Evolutionary conservation across 2,797 vertebrate species (phyloP).

Genomic region (Coccyzus lansbergi): DNA sequence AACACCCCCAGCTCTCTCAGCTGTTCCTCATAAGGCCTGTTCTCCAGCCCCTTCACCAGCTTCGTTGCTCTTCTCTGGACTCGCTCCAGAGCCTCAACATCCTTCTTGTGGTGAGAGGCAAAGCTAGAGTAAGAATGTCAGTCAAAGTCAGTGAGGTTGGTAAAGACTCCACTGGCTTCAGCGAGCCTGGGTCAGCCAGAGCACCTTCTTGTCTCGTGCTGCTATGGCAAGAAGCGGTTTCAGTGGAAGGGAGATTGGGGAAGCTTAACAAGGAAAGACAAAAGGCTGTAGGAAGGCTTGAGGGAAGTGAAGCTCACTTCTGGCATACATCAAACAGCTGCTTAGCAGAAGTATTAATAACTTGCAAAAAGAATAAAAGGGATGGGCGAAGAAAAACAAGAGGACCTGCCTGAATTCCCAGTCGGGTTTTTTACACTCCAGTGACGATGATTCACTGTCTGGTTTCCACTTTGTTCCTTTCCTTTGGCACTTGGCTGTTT

Average conservation of each 20-base stretch:
- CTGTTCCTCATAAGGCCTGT: too few relatives aligned
- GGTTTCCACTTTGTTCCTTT: slow-evolving; percentile 65
- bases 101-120: too few relatives aligned
- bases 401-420: slow-evolving; percentile 66
- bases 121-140: background rate
- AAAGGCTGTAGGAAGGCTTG: background rate
- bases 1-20: too few relatives aligned
- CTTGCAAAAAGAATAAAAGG: slow-evolving; percentile 29
- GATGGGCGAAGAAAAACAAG: slow-evolving; percentile 44
- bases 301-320: background rate
- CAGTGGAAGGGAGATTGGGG: background rate
- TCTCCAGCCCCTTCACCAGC: too few relatives aligned
- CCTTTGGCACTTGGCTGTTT: background rate
- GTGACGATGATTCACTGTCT: slow-evolving; percentile 74
- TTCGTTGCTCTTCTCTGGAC: too few relatives aligned
- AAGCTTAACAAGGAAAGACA: background rate
- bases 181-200: background rate
- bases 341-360: slow-evolving; percentile 27
- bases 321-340: background rate
- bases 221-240: fast-evolving
- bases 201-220: background rate
- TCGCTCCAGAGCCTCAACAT: too few relatives aligned
- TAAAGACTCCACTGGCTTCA: background rate
- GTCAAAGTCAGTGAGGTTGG: background rate
- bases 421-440: slow-evolving; percentile 63